These are phyloP conservation scores for Papilio gigon DNA, from an alignment of 2,888 invertebrate genomes.

Conservation along the genomic window DNA sequence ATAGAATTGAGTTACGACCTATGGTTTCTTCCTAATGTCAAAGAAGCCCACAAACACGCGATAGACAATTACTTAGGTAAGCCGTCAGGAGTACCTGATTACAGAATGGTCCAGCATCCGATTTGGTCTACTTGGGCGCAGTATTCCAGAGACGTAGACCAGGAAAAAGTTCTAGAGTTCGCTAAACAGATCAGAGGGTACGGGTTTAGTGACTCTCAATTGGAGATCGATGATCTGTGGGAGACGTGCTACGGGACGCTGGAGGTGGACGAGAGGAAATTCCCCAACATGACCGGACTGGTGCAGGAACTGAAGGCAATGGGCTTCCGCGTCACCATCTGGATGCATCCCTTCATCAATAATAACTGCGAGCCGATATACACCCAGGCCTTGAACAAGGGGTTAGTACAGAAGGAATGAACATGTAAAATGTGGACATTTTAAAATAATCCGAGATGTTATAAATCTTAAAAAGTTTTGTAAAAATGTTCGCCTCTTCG, in stretches of 20 bases:
- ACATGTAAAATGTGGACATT: no score
- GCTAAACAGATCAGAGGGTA: conserved; percentile 84
- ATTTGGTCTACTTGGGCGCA: conserved; percentile 95
- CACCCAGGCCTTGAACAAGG: conserved; percentile 79
- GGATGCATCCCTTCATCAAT: conserved; percentile 95
- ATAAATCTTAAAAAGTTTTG: no score
- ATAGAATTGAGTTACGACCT: conserved; percentile 82
- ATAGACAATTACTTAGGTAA: conserved; percentile 83
- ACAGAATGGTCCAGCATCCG: conserved; percentile 87
- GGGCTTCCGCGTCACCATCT: conserved; percentile 89
- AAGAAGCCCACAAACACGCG: conserved; percentile 84
- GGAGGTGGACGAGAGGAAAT: conserved; percentile 86
- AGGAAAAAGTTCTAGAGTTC: conserved; percentile 83
- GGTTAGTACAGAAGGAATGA: conserved; percentile 62
- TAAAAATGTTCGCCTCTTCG: not conserved
- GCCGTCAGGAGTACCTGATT: conserved; percentile 84
- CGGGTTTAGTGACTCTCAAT: conserved; percentile 87
- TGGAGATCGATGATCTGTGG: conserved; percentile 95
- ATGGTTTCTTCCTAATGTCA: conserved; percentile 82
- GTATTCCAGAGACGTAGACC: conserved; percentile 85
- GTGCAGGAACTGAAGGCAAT: conserved; percentile 82
- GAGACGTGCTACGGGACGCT: conserved; percentile 92
- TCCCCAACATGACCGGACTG: conserved; percentile 85
- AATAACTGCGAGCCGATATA: conserved; percentile 85
- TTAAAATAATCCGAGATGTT: no score